These are phyloP conservation scores for Plectrocnemia conspersa DNA, from an alignment of 1,140 invertebrate species.

Conservation along the genomic window DNA sequence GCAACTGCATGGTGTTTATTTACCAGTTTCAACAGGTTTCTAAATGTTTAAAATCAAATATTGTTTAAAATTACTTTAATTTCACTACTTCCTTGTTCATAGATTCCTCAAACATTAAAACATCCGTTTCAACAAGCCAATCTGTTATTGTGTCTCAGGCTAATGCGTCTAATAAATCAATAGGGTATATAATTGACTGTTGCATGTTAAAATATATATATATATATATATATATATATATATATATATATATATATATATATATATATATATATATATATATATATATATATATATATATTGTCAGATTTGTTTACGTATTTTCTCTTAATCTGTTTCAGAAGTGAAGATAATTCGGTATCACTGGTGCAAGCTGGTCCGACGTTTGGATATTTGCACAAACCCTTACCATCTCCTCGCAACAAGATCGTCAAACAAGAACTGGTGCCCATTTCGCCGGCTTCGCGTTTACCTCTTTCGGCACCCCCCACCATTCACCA, in stretches of 20 bases:
- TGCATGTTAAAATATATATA: neutral
- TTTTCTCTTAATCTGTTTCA: neutral
- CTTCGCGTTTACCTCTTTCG: constrained; percentile 34
- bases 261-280: too few relatives aligned
- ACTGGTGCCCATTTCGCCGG: constrained; percentile 8
- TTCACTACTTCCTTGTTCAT: constrained; percentile 15
- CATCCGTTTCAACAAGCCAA: constrained; percentile 25
- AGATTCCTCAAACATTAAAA: constrained; percentile 24
- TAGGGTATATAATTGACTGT: constrained; percentile 24
- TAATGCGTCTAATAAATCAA: constrained; percentile 23
- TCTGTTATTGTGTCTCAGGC: constrained; percentile 36
- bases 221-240: too few relatives aligned
- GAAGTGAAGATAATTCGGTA: too few relatives aligned
- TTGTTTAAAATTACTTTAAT: too few relatives aligned
- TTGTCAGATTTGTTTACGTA: neutral
- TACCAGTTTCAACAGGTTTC: constrained; percentile 44
- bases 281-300: too few relatives aligned
- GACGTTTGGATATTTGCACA: constrained; percentile 11
- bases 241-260: too few relatives aligned
- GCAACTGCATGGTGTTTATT: constrained; percentile 44
- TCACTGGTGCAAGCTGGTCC: constrained; percentile 3
- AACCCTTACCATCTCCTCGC: constrained; percentile 17
- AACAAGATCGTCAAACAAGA: constrained; percentile 17
- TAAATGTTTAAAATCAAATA: constrained; percentile 14
- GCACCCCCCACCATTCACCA: constrained; percentile 38